A percentile compares a stretch with the other conserved stretches of the same genome.
These are phyloP conservation scores for Eulemur rufifrons DNA, from an alignment of 2,113 vertebrate species.

Conservation along the genomic window DNA sequence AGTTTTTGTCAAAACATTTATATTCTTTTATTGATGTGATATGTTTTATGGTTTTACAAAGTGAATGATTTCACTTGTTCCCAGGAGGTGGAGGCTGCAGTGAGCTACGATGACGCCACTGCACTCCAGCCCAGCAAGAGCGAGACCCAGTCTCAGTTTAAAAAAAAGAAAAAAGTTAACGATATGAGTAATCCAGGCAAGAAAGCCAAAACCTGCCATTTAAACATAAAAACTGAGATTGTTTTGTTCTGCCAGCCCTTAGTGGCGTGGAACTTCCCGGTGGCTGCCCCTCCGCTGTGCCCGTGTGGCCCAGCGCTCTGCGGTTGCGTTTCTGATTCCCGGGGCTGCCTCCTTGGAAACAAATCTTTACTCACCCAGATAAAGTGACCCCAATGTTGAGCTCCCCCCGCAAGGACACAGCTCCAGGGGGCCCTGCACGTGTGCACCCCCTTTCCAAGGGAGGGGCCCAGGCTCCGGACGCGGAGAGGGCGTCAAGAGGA, in stretches of 20 bases:
- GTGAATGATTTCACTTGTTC: not conserved
- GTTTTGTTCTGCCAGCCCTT: rapidly evolving
- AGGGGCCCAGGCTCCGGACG: not conserved
- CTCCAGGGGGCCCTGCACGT: not conserved
- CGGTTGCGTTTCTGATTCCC: not conserved
- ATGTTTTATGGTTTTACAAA: not conserved
- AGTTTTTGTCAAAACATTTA: not conserved
- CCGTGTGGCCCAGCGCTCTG: too few species aligned
- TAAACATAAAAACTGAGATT: not conserved
- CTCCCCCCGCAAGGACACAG: not conserved
- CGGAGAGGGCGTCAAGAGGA: not conserved
- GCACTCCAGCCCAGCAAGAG: too few species aligned
- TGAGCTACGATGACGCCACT: too few species aligned
- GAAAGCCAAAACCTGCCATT: not conserved
- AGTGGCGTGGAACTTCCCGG: not conserved
- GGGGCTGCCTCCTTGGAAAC: not conserved
- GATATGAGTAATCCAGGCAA: not conserved
- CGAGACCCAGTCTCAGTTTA: too few species aligned
- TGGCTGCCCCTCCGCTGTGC: not conserved
- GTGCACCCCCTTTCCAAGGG: not conserved
- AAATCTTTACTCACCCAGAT: not conserved
- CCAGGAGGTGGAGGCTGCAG: too few species aligned
- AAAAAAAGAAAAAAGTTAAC: not conserved
- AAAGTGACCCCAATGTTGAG: not conserved
- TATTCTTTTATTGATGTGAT: not conserved